These are phyloP conservation scores for Polia nebulosa DNA, from an alignment of 2,888 invertebrate genomes.

Conservation along the genomic window DNA sequence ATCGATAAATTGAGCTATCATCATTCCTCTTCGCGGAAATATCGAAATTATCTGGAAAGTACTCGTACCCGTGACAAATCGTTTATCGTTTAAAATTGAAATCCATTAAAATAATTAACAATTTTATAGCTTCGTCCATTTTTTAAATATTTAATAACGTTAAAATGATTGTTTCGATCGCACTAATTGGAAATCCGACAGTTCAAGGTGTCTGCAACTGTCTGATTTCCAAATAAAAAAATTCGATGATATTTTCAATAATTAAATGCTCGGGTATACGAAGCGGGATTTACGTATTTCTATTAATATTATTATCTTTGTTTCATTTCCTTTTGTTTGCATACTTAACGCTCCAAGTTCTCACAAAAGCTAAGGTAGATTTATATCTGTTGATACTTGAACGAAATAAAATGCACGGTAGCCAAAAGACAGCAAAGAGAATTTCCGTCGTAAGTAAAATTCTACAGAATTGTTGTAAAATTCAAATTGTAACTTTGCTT, in stretches of 20 bases:
- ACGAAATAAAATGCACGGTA: constrained; percentile 36
- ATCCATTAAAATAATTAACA: constrained; percentile 28
- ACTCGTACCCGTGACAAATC: constrained; percentile 11
- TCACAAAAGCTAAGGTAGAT: constrained; percentile 19
- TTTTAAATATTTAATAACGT: constrained; percentile 8
- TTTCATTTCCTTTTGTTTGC: constrained; percentile 42
- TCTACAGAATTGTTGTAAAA: constrained; percentile 15
- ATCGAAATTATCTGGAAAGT: constrained; percentile 10
- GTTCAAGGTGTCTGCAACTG: no score
- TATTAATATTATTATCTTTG: constrained; percentile 28
- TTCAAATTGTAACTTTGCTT: constrained; percentile 38
- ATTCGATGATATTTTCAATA: not conserved
- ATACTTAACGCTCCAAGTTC: not conserved
- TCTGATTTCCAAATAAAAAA: no score
- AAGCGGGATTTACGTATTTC: constrained; percentile 15
- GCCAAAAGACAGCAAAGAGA: not conserved
- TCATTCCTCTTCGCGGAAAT: constrained; percentile 11
- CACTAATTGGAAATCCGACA: not conserved
- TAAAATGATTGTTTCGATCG: not conserved
- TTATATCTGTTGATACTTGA: constrained; percentile 38
- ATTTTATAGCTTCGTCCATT: constrained; percentile 2
- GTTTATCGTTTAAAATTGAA: constrained; percentile 4
- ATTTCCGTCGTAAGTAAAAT: constrained; percentile 12
- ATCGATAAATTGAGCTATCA: constrained; percentile 13
- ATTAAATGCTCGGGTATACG: not conserved